Conservation (phyloP, 2,113 vertebrate genomes). For the Nothoprocta pentlandii region DNA sequence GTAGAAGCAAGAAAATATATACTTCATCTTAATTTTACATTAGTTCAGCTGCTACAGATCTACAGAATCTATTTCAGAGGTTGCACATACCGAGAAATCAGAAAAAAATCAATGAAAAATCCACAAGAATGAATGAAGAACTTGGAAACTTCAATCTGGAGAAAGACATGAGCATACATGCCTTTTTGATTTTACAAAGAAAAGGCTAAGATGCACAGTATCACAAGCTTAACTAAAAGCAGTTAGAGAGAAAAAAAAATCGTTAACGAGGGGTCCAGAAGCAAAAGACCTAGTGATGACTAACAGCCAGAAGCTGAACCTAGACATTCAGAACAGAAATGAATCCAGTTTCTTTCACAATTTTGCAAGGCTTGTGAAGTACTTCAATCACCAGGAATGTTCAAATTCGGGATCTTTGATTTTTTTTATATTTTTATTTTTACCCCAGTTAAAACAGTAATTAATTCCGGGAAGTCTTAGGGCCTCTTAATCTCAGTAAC, state of each 20-base stretch:
- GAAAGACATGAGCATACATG: background rate
- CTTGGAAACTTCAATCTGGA: background rate
- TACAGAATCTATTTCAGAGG: background rate
- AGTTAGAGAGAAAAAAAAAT: background rate
- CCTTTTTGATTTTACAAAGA: background rate
- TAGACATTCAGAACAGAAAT: background rate
- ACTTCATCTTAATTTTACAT: background rate
- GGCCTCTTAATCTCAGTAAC: background rate
- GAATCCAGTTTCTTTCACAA: background rate
- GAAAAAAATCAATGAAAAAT: background rate
- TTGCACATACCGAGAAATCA: background rate
- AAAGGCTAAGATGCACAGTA: background rate
- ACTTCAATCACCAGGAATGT: background rate
- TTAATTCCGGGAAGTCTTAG: background rate
- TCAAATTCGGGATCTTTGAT: background rate
- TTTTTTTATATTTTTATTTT: background rate
- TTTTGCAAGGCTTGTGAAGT: background rate
- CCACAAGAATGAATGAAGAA: background rate
- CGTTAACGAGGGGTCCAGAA: background rate
- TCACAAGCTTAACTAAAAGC: background rate
- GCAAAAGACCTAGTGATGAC: background rate
- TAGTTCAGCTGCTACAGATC: background rate
- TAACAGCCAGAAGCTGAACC: background rate
- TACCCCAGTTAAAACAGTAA: background rate
- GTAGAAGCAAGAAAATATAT: background rate